Evolutionary conservation across 2,113 vertebrate species (phyloP).

Genomic region (Amblyornis subalaris): DNA sequence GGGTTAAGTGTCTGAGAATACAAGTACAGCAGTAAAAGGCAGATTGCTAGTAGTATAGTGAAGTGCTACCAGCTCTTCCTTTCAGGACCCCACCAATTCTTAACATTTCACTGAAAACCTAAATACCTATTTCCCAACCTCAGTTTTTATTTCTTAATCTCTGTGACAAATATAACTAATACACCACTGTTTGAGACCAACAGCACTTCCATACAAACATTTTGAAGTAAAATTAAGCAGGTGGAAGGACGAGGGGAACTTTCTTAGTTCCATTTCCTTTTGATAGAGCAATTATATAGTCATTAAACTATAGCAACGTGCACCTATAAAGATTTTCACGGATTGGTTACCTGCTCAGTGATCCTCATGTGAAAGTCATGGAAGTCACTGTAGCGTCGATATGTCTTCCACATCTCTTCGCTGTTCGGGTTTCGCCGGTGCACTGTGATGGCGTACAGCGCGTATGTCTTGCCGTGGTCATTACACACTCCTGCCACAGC

Average conservation of each 20-base stretch:
- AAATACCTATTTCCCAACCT: constrained; percentile 27
- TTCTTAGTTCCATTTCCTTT: neutral
- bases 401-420: constrained; percentile 95
- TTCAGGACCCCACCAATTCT: neutral
- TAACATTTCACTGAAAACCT: constrained; percentile 14
- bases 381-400: constrained; percentile 96
- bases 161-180: constrained; percentile 42
- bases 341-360: constrained; percentile 86
- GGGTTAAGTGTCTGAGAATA: constrained; percentile 4
- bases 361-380: constrained; percentile 99
- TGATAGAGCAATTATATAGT: neutral
- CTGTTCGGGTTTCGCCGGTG: constrained; percentile 80
- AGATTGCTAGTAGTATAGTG: neutral
- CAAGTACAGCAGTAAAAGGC: neutral
- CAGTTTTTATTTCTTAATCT: constrained; percentile 47
- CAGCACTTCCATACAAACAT: neutral
- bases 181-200: neutral
- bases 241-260: fast-evolving
- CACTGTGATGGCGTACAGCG: constrained; percentile 94
- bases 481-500: constrained; percentile 97
- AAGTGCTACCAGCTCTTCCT: constrained; percentile 21
- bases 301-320: fast-evolving
- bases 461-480: constrained; percentile 96
- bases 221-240: neutral
- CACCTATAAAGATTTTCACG: neutral